Percentiles rank a stretch among this genome's conserved stretches.
Evolutionary conservation across 2,113 vertebrate species (phyloP).

Genomic region (Pelusios castaneus): DNA sequence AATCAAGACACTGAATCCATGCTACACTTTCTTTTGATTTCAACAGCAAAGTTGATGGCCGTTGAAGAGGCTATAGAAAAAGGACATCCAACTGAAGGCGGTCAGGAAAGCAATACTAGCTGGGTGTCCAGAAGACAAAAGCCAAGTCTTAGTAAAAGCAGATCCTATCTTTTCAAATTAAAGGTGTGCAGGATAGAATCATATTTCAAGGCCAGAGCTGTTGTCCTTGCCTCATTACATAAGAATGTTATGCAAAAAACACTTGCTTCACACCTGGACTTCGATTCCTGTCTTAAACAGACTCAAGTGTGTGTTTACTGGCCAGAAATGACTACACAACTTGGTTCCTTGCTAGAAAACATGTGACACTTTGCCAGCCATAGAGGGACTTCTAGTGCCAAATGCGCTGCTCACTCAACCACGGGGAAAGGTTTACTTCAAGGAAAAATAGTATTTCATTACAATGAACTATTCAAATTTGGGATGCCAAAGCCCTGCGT

Average conservation of each 20-base stretch:
- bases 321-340: not conserved
- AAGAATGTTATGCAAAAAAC: not conserved
- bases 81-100: not conserved
- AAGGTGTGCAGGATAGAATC: not conserved
- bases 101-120: not conserved
- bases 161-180: not conserved
- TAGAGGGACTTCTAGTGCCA: not conserved
- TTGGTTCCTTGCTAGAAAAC: not conserved
- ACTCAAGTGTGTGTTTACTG: not conserved
- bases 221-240: not conserved
- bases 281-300: not conserved
- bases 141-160: not conserved
- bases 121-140: not conserved
- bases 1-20: not conserved
- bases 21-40: not conserved
- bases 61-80: not conserved
- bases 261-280: not conserved
- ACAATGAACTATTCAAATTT: not conserved
- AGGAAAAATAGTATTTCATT: not conserved
- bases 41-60: not conserved
- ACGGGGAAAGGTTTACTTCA: not conserved
- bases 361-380: not conserved
- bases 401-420: not conserved
- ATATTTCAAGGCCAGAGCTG: not conserved
- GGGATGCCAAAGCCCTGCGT: not conserved